These are phyloP conservation scores for Epizoanthus scotinus DNA, from an alignment of 92 coral and sea anemone species.

Conservation along the genomic window DNA sequence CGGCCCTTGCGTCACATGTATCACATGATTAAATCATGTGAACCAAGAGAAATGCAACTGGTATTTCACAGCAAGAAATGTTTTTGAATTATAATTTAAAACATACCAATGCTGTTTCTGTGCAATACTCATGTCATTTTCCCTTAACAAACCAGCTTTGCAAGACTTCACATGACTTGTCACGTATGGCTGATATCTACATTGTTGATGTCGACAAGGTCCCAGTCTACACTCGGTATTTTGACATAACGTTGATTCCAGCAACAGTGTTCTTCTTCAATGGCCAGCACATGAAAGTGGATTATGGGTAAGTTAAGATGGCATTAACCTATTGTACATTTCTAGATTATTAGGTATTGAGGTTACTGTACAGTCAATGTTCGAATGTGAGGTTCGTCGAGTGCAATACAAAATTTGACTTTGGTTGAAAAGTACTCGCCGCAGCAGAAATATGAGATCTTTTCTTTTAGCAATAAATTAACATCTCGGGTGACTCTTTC, in stretches of 20 bases:
- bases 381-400: no score
- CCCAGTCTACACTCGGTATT: constrained; percentile 91
- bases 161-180: constrained; percentile 85
- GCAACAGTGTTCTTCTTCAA: constrained; percentile 97
- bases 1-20: no score
- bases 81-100: background rate
- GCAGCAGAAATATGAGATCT: no score
- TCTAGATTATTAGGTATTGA: no score
- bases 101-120: background rate
- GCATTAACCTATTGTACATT: background rate
- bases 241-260: constrained; percentile 94
- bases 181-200: constrained; percentile 96
- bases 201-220: constrained; percentile 85
- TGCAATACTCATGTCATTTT: constrained; percentile 35
- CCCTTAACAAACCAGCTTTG: constrained; percentile 85
- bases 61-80: background rate
- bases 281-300: constrained; percentile 99
- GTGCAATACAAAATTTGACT: no score
- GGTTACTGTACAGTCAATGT: no score
- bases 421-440: no score
- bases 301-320: constrained; percentile 77
- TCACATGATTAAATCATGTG: no score
- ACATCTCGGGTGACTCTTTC: no score
- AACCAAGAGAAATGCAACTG: no score
- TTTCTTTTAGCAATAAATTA: no score